Conservation (phyloP, 2,888 invertebrate genomes). For the Chironomus riparius region DNA sequence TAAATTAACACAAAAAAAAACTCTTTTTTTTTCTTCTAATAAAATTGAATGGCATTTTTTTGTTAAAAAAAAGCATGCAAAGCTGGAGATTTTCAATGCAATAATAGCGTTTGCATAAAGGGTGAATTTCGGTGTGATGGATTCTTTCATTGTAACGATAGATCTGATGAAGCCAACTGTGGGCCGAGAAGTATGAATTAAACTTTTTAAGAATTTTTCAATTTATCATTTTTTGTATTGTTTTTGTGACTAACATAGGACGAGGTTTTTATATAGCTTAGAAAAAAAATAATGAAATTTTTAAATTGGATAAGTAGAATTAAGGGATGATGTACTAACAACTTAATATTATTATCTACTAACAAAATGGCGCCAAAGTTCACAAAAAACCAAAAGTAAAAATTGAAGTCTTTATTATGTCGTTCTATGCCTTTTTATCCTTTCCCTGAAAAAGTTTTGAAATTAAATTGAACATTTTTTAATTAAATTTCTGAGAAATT, state of each 20-base stretch:
- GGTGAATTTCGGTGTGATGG: conserved; percentile 47
- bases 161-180: conserved; percentile 49
- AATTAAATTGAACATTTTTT: too few relatives aligned
- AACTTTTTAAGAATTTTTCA: conserved; percentile 21
- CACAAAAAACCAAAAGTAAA: conserved; percentile 5
- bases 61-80: conserved; percentile 40
- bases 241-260: conserved; percentile 1
- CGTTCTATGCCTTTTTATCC: too few relatives aligned
- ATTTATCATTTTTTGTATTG: neutral
- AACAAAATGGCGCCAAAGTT: conserved; percentile 1
- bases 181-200: conserved; percentile 28
- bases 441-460: too few relatives aligned
- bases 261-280: neutral
- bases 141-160: conserved; percentile 50
- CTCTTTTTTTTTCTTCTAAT: neutral
- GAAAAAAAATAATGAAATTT: neutral
- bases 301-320: neutral
- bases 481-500: too few relatives aligned
- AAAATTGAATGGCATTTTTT: neutral
- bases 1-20: neutral
- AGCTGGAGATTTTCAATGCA: conserved; percentile 51
- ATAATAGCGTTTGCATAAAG: conserved; percentile 53
- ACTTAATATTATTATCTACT: neutral
- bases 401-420: too few relatives aligned
- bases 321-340: neutral